Percentiles rank a stretch among this genome's conserved stretches.
phyloP scores from a whole-genome alignment of 2,113 vertebrate genomes.

The Formicarius rufipectus region DNA sequence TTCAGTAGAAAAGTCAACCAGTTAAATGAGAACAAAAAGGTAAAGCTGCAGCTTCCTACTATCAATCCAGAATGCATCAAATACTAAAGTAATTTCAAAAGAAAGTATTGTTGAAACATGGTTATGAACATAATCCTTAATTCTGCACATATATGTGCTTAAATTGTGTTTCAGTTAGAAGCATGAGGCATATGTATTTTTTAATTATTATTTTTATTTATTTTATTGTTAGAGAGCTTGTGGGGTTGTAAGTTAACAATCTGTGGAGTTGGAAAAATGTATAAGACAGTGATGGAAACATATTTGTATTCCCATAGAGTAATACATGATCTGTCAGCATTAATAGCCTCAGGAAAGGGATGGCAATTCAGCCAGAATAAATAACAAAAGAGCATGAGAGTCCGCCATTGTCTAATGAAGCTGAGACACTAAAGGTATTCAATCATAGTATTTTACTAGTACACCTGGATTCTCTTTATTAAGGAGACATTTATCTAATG shows the following conservation, averaged over 20 bases:
- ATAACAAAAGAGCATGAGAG: conserved; percentile 16
- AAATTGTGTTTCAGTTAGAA: not conserved
- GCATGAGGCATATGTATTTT: not conserved
- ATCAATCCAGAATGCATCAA: not conserved
- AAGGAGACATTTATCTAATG: conserved; percentile 62
- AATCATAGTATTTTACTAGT: conserved; percentile 41
- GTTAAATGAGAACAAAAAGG: not conserved
- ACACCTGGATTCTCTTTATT: conserved; percentile 64
- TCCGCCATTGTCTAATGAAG: conserved; percentile 50
- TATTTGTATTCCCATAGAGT: conserved; percentile 44
- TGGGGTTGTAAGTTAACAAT: not conserved
- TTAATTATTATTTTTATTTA: not conserved
- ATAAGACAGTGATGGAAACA: not conserved
- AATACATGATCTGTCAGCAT: conserved; percentile 57
- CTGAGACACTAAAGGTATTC: conserved; percentile 34
- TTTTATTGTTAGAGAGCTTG: not conserved
- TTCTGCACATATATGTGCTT: not conserved
- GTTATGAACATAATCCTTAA: not conserved
- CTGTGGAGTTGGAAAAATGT: not conserved
- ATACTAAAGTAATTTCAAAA: not conserved
- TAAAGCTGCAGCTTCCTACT: not conserved
- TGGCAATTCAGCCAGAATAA: conserved; percentile 50
- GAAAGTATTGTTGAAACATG: not conserved
- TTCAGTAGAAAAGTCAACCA: not conserved
- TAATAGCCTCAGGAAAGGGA: conserved; percentile 36